Base-by-base conservation (phyloP, 2,888 invertebrate genomes). In the Zelleria hepariella region DNA sequence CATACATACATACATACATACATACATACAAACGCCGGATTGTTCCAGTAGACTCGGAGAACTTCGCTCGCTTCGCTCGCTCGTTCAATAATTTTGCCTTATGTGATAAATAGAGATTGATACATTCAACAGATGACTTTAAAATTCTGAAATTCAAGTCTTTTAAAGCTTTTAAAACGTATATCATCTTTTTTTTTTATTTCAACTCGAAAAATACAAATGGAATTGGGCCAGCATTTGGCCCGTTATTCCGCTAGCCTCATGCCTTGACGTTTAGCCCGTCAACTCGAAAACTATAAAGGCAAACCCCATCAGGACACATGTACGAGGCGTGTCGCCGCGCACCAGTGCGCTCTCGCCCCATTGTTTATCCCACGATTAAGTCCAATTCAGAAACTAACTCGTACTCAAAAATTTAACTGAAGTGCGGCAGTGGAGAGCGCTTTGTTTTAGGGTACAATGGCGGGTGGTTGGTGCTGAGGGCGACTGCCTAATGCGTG, bases 301-400 rank as follows among this genome's bases (percentile, higher is more conserved):
- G 15, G 32, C 7, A 32, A 32, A 32, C 4, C 49, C 2, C 49
- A 5, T 6, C 26, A 25, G 54, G 73, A 71, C 81, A 83, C 82
- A 84, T 83, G 83, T 72, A 69, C 67, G 66, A 77, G 86, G 86
- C 81, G 86, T 81, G 82, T 75, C 80, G 71, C 64, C 69, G 62
- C 71, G 79, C 81, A 67, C 79, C 72, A 77, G 66, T 78, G 81
- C 78, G 68, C 77, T 74, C 80, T 70, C 77, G 20, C 53, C 76
- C 82, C 68, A 83, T 87, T 88, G 86, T 87, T 86, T 87, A 88
- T 87, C 85, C 86, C 86, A 84, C 88, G 88, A 87, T 87, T 87
- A 86, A 82, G 81, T 82, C 80, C 82, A 84, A 86, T 86, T 86
- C 86, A 84, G 86, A 85, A 75, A 84, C 86, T 87, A 87, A 86